Evolutionary conservation across 2,888 invertebrate genomes (phyloP).

Genomic region (Therioaphis trifolii): DNA sequence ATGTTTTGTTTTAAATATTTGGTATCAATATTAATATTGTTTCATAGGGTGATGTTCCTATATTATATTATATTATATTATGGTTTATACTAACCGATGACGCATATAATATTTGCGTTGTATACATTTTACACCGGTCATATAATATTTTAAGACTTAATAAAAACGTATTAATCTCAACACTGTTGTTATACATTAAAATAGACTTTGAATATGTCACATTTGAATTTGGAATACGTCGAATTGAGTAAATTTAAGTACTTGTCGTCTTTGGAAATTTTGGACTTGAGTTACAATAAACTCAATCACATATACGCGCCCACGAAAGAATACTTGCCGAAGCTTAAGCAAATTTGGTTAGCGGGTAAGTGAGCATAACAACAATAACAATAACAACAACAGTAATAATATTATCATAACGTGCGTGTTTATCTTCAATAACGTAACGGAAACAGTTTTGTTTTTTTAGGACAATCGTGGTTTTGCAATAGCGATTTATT

Average conservation of each 20-base stretch:
- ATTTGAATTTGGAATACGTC: slow-evolving; percentile 68
- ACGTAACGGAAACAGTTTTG: neutral
- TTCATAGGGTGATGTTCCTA: too few species aligned
- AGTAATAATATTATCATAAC: neutral
- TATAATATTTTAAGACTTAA: too few species aligned
- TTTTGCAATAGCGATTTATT: slow-evolving; percentile 75
- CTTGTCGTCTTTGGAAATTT: slow-evolving; percentile 70
- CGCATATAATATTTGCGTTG: too few species aligned
- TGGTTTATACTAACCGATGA: too few species aligned
- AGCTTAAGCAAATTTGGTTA: slow-evolving; percentile 70
- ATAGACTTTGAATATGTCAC: slow-evolving; percentile 68
- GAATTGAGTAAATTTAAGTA: slow-evolving; percentile 68
- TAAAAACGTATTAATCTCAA: neutral
- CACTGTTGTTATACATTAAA: neutral
- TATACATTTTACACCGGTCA: too few species aligned
- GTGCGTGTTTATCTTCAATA: neutral
- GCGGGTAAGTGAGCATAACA: slow-evolving; percentile 69
- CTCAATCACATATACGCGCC: slow-evolving; percentile 70
- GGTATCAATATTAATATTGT: too few species aligned
- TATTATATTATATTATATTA: too few species aligned
- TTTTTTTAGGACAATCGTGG: slow-evolving; percentile 75
- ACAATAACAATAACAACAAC: neutral
- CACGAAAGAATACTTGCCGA: slow-evolving; percentile 69
- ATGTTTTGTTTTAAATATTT: too few species aligned
- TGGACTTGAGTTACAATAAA: slow-evolving; percentile 73